Evolutionary conservation across 2,797 vertebrate genomes (phyloP).

Genomic region (Xiphophorus birchmanni): DNA sequence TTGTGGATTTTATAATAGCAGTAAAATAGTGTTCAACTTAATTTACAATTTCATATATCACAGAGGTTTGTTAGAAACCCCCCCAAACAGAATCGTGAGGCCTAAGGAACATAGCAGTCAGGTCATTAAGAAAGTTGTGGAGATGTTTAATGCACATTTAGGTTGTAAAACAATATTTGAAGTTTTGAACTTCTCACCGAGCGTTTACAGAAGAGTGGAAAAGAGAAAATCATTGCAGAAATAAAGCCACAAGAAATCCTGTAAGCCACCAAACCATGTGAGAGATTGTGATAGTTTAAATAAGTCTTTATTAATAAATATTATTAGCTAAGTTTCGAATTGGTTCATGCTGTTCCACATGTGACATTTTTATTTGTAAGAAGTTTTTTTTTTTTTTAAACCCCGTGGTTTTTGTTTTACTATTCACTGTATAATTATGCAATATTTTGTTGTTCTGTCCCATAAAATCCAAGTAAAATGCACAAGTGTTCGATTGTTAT

Average conservation of each 20-base stretch:
- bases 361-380: background rate
- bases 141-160: background rate
- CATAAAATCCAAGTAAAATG: background rate
- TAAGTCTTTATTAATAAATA: background rate
- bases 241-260: too few relatives aligned
- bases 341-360: background rate
- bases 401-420: background rate
- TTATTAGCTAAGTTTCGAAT: background rate
- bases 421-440: background rate
- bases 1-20: background rate
- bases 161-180: background rate
- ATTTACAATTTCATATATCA: background rate
- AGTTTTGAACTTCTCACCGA: background rate
- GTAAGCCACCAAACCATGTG: background rate
- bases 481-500: background rate
- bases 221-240: too few relatives aligned
- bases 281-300: background rate
- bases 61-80: background rate
- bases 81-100: background rate
- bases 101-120: background rate
- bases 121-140: background rate
- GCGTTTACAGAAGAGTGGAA: background rate
- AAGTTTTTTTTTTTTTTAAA: too few relatives aligned
- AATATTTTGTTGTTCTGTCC: background rate
- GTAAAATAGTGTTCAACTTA: background rate